Conservation (phyloP, 2,797 vertebrate genomes). For the Darevskia mixta region DNA sequence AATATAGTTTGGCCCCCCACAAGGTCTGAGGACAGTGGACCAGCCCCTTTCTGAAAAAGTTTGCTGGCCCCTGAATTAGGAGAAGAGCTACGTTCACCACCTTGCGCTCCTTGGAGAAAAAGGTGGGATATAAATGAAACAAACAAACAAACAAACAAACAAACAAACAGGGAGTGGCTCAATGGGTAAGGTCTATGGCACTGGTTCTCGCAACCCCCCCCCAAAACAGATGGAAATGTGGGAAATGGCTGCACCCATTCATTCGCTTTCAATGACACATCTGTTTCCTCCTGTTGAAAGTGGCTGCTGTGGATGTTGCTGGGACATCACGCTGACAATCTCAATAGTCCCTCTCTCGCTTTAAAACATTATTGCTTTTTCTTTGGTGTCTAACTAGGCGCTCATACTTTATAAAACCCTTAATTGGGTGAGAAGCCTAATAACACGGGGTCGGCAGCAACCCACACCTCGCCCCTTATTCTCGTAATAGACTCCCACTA, state of each 20-base stretch:
- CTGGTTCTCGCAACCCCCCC: background rate
- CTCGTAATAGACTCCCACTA: conserved; percentile 54
- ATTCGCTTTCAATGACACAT: background rate
- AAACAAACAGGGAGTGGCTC: too few relatives aligned
- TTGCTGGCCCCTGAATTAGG: too few relatives aligned
- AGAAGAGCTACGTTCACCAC: too few relatives aligned
- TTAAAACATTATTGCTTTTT: conserved; percentile 4
- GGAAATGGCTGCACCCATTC: background rate
- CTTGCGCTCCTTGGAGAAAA: too few relatives aligned
- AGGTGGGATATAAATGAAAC: too few relatives aligned
- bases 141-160: too few relatives aligned
- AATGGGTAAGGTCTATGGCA: background rate
- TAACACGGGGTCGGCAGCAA: background rate
- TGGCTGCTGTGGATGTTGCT: background rate
- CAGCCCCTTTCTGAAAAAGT: too few relatives aligned
- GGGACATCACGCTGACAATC: background rate
- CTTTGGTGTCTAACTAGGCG: conserved; percentile 12
- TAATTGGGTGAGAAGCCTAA: background rate
- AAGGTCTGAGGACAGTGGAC: too few relatives aligned
- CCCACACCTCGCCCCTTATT: conserved; percentile 43
- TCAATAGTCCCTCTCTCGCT: too few relatives aligned
- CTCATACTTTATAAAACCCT: conserved; percentile 25
- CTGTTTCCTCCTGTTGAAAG: background rate
- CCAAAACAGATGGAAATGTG: background rate
- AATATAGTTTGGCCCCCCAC: too few relatives aligned